Evolutionary conservation across 2,888 invertebrate genomes (phyloP).

Genomic region (Cerastis leucographa): DNA sequence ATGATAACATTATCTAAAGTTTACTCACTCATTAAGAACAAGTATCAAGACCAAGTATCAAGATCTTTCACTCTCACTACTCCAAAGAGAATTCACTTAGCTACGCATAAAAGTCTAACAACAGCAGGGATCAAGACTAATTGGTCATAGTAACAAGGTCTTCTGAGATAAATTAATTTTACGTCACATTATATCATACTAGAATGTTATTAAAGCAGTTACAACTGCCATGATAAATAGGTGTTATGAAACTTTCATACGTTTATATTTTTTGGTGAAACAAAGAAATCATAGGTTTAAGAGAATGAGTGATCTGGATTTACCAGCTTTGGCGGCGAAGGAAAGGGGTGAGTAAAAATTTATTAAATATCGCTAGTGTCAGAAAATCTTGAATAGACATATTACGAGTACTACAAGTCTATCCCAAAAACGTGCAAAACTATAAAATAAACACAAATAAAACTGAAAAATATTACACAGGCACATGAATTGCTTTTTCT

Average conservation of each 20-base stretch:
- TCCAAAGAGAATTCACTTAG: background rate
- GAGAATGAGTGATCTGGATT: constrained; percentile 74
- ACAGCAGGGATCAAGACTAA: constrained; percentile 53
- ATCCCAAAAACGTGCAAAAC: background rate
- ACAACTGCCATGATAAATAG: constrained; percentile 58
- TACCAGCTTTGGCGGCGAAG: constrained; percentile 66
- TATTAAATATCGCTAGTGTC: background rate
- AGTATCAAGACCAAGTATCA: constrained; percentile 10
- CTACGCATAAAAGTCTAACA: background rate
- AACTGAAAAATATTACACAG: constrained; percentile 12
- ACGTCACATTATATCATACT: constrained; percentile 51
- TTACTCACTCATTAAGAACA: constrained; percentile 16
- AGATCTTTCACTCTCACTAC: constrained; percentile 27
- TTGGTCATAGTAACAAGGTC: constrained; percentile 55
- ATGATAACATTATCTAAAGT: constrained; percentile 51
- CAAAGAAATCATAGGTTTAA: constrained; percentile 19
- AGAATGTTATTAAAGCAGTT: constrained; percentile 35
- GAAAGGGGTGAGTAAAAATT: constrained; percentile 64
- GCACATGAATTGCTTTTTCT: constrained; percentile 45
- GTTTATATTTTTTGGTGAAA: constrained; percentile 24
- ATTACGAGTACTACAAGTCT: no score
- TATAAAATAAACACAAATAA: background rate
- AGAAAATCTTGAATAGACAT: background rate
- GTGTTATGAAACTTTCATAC: constrained; percentile 23
- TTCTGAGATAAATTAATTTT: constrained; percentile 58